Percentiles rank a stretch among this genome's conserved stretches.
Evolutionary conservation across 2,113 vertebrate species (phyloP).

Genomic region (Pluvialis apricaria): DNA sequence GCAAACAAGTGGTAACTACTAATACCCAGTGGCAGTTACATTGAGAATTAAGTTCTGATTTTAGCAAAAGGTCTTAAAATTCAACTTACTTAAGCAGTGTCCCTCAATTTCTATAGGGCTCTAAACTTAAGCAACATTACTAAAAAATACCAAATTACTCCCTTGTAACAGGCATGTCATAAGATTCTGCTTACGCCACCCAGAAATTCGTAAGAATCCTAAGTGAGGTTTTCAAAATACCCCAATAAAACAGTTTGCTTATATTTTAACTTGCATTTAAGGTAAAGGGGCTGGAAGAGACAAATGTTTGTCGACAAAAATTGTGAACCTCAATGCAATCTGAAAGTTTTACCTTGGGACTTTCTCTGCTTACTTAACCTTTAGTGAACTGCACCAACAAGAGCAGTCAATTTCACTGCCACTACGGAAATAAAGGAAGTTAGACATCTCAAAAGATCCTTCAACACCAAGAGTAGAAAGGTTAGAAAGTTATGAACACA

Average conservation of each 20-base stretch:
- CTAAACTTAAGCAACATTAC: neutral
- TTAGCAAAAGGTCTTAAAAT: neutral
- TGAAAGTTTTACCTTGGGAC: slow-evolving; percentile 65
- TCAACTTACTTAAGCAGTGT: neutral
- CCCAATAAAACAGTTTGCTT: slow-evolving; percentile 56
- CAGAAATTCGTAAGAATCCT: slow-evolving; percentile 11
- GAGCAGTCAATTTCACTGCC: slow-evolving; percentile 71
- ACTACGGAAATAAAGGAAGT: slow-evolving; percentile 71
- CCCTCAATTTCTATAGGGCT: neutral
- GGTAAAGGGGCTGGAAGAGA: slow-evolving; percentile 48
- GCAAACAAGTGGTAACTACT: slow-evolving; percentile 36
- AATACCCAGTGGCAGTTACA: slow-evolving; percentile 34
- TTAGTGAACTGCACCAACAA: slow-evolving; percentile 75
- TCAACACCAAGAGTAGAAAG: slow-evolving; percentile 64
- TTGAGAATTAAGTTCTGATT: neutral
- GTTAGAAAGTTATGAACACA: slow-evolving; percentile 61
- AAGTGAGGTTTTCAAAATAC: slow-evolving; percentile 27
- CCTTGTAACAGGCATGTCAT: neutral
- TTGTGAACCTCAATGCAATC: slow-evolving; percentile 56
- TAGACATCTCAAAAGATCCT: slow-evolving; percentile 68
- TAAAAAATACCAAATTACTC: neutral
- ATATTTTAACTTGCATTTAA: slow-evolving; percentile 34
- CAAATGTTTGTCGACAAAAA: slow-evolving; percentile 49
- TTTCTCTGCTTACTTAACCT: slow-evolving; percentile 70
- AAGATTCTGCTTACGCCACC: slow-evolving; percentile 6